Base-by-base conservation (phyloP, 2,888 invertebrate genomes). In the Amphipyra tragopoginis region DNA sequence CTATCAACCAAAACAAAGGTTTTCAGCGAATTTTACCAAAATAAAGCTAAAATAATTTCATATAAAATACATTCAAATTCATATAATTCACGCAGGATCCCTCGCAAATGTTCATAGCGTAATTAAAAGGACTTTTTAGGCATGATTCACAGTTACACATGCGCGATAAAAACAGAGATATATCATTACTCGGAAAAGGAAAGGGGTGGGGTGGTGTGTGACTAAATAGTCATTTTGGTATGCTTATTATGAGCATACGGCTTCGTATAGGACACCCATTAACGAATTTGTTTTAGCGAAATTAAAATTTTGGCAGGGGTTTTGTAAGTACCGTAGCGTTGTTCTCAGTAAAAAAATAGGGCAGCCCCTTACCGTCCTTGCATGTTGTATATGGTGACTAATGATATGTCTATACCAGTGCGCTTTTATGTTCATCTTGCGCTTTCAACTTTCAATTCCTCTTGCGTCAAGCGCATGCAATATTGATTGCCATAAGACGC, bases 81-180 rank as follows among this genome's bases (percentile, higher is more conserved):
- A 59, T 54, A 77, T 78, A 77, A 65, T 58, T 80, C 63, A 74
- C 5, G 60, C 13, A 4, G 34, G 11, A 57, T 56, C 69, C 65
- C 69, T 68, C 50, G 51, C 68, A 64, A 80, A 80, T 67, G 65
- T 59, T 75, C 61, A 39, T 56, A 38, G 45, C 61, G 75, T 78
- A 78, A 80, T 80, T 80, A 78, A 78, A 77, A 70, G 57, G 75
- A 68, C 50, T 73, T 75, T 80, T 69, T 53, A 50, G 61, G 36
- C 50, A 71, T 80, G 80, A 81, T 75, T 79, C 79, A 81, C 71
- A 69, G 75, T 61, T 67, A 72, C 75, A 75, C 71, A 77, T 69
- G 72, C 55, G 66, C 73, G 71, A 84, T 84, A 83, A 85, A 80
- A 85, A 80, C 58, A 61, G 60, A 77, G 61, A 79, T 79, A 79